Base-by-base conservation (phyloP, 2,113 vertebrate species). In the Triplophysa dalaica region DNA sequence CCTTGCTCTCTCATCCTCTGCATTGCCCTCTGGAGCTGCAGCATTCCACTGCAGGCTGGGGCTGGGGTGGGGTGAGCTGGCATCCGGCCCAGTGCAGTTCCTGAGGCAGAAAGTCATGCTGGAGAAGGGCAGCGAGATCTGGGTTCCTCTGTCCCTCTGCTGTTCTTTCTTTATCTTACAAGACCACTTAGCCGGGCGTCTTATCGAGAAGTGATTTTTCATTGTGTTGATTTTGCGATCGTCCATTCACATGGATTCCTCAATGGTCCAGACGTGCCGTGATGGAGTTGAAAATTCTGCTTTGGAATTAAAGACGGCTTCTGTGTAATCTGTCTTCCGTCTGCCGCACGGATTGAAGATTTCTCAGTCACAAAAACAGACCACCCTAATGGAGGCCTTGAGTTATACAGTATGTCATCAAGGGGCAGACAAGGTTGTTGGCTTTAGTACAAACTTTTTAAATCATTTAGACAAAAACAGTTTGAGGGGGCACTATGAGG, bases 21-120 rank as follows among this genome's bases (percentile, higher is more conserved):
- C 87, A 89, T 85, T 90, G 88, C 87, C 90, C 88, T 89, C 87
- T 90, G 89, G 90, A 91, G 90, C 90, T 92, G 90, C 91, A 91
- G 90, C 85, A 90, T 87, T 90, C 77, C 80, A 86, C 82, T 89
- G 91, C 91, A 91, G 90, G 87, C 87, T 87, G 88, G 87, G 85
- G 88, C 87, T 85, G 85, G 90, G 89, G 89, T 91, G 90, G 90
- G 89, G 89, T 90, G 86, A 77, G 81, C 86, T 93, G 91, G 90
- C 91, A 38, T 77, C 66, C 61, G 81, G 82, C 92, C 89, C 79
- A 84, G 83, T 84, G 83, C 78, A 70, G 68, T 41, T 75, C 67
- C 70, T 77, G 22, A 82, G 80, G 62, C 48, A 61, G 61, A 74
- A 43, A 75, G 60, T 61, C 22, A 43, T 17, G 56, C 17, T 50